Base-by-base conservation (phyloP, 2,888 invertebrate genomes). In the Diabrotica balteata region DNA sequence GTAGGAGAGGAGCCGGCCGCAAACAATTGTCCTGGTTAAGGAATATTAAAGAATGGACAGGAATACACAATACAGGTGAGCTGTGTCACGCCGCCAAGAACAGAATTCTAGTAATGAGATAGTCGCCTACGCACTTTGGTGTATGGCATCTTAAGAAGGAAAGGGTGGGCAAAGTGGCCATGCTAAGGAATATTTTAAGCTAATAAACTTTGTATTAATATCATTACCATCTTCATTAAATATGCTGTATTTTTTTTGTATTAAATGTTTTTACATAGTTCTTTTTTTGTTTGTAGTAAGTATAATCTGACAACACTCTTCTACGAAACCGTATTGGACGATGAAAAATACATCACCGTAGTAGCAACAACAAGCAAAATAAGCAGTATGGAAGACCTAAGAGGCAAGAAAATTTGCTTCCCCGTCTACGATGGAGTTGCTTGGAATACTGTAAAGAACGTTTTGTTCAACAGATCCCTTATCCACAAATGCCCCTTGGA, bases 361-460 rank as follows among this genome's bases (percentile, higher is more conserved):
- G 92, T 92, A 0, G 87, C 94, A 59, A 90, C 93, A 0, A 88
- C 86, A 71, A 87, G 85, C 53, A 84, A 88, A 76, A 86, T 91
- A 61, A 81, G 84, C 10, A 86, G 82, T 10, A 86, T 95, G 71
- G 81, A 85, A 58, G 92, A 93, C 77, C 82, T 94, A 43, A 85
- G 86, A 81, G 92, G 91, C 8, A 90, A 90, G 72, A 88, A 89
- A 52, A 93, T 93, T 0, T 94, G 93, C 77, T 92, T 96, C 81
- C 92, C 96, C 2, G 89, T 88, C n/a, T 93, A 90, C 78, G 91
- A 92, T 72, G 92, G 94, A 7, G 84, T 90, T 7, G 90, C 91
- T 8, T 89, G 90, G 88, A 87, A 90, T 74, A 87, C 91, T 0
- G 87, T 89, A 0, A 83, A 82, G 70, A 85, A 82, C 79, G 86